These are phyloP conservation scores for Antitype chi DNA, from an alignment of 2,888 invertebrate genomes.

Conservation along the genomic window DNA sequence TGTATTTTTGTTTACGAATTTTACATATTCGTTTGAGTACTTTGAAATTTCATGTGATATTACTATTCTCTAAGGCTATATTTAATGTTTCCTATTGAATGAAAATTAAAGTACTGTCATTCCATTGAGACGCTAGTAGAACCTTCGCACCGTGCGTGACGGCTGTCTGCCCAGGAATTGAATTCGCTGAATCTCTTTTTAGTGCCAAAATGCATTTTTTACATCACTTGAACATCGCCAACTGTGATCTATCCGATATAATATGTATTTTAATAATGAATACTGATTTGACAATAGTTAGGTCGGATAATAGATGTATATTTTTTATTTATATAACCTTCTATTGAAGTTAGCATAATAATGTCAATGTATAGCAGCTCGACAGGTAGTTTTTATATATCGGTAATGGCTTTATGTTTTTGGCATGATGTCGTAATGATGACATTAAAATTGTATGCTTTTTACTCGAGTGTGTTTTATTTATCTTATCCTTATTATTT, in stretches of 20 bases:
- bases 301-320: constrained; percentile 81
- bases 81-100: constrained; percentile 76
- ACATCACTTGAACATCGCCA: constrained; percentile 77
- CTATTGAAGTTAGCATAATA: constrained; percentile 86
- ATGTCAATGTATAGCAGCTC: constrained; percentile 80
- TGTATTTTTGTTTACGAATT: constrained; percentile 87
- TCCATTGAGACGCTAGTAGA: constrained; percentile 75
- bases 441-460: constrained; percentile 90
- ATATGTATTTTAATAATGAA: constrained; percentile 72
- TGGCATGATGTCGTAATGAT: constrained; percentile 87
- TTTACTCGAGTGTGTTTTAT: constrained; percentile 86
- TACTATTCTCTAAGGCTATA: constrained; percentile 86
- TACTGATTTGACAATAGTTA: constrained; percentile 81
- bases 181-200: constrained; percentile 82
- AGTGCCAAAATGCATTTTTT: constrained; percentile 87
- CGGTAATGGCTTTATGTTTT: constrained; percentile 86
- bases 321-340: constrained; percentile 87
- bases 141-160: constrained; percentile 53
- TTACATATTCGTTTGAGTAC: constrained; percentile 85
- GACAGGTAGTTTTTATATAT: constrained; percentile 78
- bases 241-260: constrained; percentile 84
- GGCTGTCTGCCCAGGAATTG: constrained; percentile 63
- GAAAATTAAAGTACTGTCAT: constrained; percentile 80
- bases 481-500: constrained; percentile 80
- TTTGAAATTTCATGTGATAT: constrained; percentile 90